Evolutionary conservation across 2,113 vertebrate species (phyloP).

Genomic region (Podarcis raffonei): DNA sequence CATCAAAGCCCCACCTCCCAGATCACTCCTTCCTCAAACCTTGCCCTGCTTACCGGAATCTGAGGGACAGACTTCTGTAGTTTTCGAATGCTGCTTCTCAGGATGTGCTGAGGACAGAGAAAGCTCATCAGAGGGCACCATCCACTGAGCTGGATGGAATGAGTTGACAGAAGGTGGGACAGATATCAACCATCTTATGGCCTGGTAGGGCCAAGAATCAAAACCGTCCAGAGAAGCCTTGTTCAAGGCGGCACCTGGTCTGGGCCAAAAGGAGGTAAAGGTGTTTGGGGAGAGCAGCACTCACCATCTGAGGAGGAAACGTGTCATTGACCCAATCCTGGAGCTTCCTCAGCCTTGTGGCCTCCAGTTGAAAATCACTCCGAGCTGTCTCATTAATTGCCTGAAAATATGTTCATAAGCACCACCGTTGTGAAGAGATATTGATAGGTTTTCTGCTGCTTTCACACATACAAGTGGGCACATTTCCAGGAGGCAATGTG

Average conservation of each 20-base stretch:
- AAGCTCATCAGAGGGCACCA: not conserved
- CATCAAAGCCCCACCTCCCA: not conserved
- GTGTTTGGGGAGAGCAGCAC: not conserved
- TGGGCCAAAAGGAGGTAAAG: not conserved
- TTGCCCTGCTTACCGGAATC: slow-evolving; percentile 69
- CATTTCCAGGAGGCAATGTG: not conserved
- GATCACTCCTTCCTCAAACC: not conserved
- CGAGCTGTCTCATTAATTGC: rapidly evolving
- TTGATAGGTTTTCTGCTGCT: not conserved
- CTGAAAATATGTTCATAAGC: slow-evolving; percentile 4
- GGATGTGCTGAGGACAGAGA: slow-evolving; percentile 59
- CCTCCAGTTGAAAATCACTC: slow-evolving; percentile 44
- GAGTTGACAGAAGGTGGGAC: not conserved
- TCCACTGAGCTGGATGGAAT: not conserved
- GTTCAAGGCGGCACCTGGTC: not conserved
- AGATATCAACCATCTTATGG: not conserved
- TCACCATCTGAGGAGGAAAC: slow-evolving; percentile 75
- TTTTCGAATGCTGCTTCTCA: slow-evolving; percentile 64
- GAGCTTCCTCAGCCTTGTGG: slow-evolving; percentile 59
- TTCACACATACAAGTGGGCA: not conserved
- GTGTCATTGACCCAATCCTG: slow-evolving; percentile 61
- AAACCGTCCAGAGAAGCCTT: not conserved
- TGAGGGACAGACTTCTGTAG: slow-evolving; percentile 38
- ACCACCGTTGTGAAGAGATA: not conserved
- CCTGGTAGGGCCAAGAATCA: not conserved